phyloP scores from a whole-genome alignment of 1,140 invertebrate species.

The Meloidogyne exigua region DNA sequence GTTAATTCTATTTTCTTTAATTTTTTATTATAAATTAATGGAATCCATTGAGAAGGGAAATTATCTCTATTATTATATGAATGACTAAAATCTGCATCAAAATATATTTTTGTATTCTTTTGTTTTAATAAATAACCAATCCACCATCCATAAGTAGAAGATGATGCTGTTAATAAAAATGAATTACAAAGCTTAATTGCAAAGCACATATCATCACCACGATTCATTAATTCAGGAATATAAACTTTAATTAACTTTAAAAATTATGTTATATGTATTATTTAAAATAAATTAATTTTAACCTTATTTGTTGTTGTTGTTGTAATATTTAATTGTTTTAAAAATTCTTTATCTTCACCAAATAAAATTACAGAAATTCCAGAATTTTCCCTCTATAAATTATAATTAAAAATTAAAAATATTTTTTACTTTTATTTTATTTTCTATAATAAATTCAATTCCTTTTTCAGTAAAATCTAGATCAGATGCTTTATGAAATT shows the following conservation, averaged over 20 bases:
- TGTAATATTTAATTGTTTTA: constrained; percentile 8
- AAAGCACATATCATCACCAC: constrained; percentile 13
- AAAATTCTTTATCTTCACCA: constrained; percentile 14
- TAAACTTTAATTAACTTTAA: not conserved
- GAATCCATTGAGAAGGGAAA: no score
- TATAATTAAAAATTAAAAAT: not conserved
- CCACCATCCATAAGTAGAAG: constrained; percentile 20
- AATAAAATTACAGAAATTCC: constrained; percentile 15
- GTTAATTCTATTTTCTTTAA: no score
- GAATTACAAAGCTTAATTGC: constrained; percentile 5
- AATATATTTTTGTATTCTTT: not conserved
- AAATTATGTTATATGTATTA: not conserved
- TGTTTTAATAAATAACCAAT: constrained; percentile 29
- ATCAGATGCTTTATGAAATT: constrained; percentile 1
- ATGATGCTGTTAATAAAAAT: constrained; percentile 14
- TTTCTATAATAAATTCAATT: constrained; percentile 10
- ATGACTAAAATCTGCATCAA: not conserved
- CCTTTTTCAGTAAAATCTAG: constrained; percentile 13
- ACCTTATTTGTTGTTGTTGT: no score
- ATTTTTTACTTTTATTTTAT: constrained; percentile 14
- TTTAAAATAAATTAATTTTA: not conserved
- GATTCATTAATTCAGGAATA: not conserved
- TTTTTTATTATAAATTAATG: no score
- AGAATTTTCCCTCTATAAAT: no score
- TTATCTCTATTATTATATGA: no score